Base-by-base conservation (phyloP, 2,888 invertebrate genomes). In the Trichogramma dendrolimi region DNA sequence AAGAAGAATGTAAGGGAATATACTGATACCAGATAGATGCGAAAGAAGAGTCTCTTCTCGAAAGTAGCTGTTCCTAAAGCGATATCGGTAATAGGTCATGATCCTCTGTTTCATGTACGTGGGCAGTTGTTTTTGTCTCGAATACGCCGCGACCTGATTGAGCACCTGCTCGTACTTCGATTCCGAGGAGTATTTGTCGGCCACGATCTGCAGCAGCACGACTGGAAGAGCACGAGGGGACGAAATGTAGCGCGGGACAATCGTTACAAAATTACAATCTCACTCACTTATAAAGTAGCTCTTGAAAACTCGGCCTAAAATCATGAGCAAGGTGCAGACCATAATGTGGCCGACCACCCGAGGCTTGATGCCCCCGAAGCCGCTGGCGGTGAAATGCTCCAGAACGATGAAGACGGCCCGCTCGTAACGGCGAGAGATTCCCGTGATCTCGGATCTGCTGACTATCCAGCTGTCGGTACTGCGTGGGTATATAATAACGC, bases 51-150 rank as follows among this genome's bases (percentile, higher is more conserved):
- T 71, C 44, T 73, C 72, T 64, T 81, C 80, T 43, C 74, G 76
- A 65, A 81, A 82, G 62, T 79, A 82, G 61, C 73, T 77, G 41
- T 76, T 75, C 55, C 75, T 72, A 64, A 79, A 82, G 7, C 79
- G 78, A 69, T 79, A 75, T 54, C 75, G 67, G 63, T 81, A 82
- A 67, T 77, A 81, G 49, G 74, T 68, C 7, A 75, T 60, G 3
- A 82, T 70, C 46, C 80, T 75, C 40, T 70, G 67, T 50, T 75
- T 76, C 70, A 81, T 75, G 38, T 75, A 70, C 4, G 65, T 41
- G 0, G 81, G 79, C 47, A 81, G 68, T 55, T 80, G 79, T 56
- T 80, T 81, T 43, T 77, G 77, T 5, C 69, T 69, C 58, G 79
- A 73, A 62, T 80, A 82, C 42, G 80, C 79, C 1, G 70, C 64